Base-by-base conservation (phyloP, 2,797 vertebrate genomes). In the Dicrostonyx torquatus region DNA sequence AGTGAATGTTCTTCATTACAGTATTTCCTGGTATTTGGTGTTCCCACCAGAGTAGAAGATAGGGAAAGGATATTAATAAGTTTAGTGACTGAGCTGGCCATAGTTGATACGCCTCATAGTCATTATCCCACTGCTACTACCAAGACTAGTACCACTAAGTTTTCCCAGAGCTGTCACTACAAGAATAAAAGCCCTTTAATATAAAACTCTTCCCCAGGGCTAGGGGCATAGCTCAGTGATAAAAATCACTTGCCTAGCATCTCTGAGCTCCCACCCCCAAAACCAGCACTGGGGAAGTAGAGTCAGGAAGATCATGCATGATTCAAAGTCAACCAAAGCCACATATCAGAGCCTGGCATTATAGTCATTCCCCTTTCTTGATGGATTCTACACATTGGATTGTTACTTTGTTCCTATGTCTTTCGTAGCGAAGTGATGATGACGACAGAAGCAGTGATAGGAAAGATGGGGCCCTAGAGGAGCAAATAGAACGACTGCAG, bases 401-500 rank as follows among this genome's bases (percentile, higher is more conserved):
- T 90, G 62, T 92, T 89, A 12, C 55, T 90, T 79, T 68, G 50
- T 73, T 79, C 29, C 11, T 87, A 31, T 78, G 64, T 79, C 29
- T 89, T 72, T 43, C 87, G 37, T 50, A 97, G 98, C 37, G 98
- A 98, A 0, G 99, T 99, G 99, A 99, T 0, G 99, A 99, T 0
- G 99, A 99, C 0, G 99, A 99, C 91, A 99, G 99, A 96, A 99
- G 99, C 98, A 99, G 99, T 0, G 99, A 99, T 94, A 99, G 99
- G 11, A 99, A 99, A 94, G 99, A 99, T n/a, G 99, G 99, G 9
- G 99, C 99, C 2, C 97, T 99, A 60, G 99, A 99, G 97, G 99
- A 99, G 95, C 99, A 99, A 97, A 99, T 99, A 92, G 99, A 99
- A 95, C 98, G 99, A 92, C 98, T 99, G 91, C 99, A 99, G 98